A percentile compares a stretch with the other conserved stretches of the same genome.
phyloP scores from a whole-genome alignment of 2,888 invertebrate species.

The Lottia gigantea region DNA sequence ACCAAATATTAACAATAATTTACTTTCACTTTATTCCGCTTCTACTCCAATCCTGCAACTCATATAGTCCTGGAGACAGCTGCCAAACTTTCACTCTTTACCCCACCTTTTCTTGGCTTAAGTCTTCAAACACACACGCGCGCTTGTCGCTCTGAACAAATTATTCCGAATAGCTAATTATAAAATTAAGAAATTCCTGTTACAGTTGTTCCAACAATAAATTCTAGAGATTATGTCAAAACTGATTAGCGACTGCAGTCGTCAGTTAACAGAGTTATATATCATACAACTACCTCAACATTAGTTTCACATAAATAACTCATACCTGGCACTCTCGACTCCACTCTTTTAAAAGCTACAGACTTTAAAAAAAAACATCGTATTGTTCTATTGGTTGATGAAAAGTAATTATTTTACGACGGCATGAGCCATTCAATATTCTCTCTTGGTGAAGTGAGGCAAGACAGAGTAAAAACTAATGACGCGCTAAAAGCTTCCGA shows the following conservation, averaged over 20 bases:
- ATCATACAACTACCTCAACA: background rate
- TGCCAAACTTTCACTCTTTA: background rate
- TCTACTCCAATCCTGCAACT: background rate
- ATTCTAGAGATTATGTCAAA: conserved; percentile 6
- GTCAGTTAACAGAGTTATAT: conserved; percentile 2
- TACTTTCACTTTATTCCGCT: no score
- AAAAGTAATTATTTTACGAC: background rate
- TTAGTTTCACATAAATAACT: no score
- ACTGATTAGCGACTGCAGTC: conserved; percentile 4
- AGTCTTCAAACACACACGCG: background rate
- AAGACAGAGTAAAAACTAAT: conserved; percentile 5
- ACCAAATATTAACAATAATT: no score
- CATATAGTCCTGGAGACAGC: conserved; percentile 4
- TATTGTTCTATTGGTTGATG: conserved; percentile 6
- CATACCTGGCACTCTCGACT: no score
- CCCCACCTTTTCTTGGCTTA: background rate
- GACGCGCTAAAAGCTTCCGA: conserved; percentile 5
- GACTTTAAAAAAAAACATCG: no score
- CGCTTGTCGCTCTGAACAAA: conserved; percentile 4
- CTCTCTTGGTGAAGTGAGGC: background rate
- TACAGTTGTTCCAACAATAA: conserved; percentile 4
- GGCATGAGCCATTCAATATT: no score
- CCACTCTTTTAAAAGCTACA: no score
- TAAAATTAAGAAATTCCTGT: conserved; percentile 3
- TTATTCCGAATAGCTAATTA: conserved; percentile 9